Conservation (phyloP, 2,113 vertebrate species). For the Pygoscelis antarcticus region DNA sequence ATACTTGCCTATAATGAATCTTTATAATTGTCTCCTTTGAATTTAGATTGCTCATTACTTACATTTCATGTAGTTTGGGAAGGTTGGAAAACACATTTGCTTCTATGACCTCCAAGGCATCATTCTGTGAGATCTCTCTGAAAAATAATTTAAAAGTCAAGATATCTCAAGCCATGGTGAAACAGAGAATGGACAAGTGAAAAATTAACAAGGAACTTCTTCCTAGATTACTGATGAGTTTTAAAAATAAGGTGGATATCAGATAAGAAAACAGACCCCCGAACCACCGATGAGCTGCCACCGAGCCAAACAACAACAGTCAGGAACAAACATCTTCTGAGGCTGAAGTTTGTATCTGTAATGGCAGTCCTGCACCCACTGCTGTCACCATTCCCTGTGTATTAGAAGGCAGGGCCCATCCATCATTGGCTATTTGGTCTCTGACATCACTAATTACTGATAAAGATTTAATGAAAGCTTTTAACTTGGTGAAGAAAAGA, state of each 20-base stretch:
- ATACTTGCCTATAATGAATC: not conserved
- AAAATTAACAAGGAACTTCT: not conserved
- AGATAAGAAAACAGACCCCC: not conserved
- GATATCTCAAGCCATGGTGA: not conserved
- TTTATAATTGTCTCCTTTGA: conserved; percentile 18
- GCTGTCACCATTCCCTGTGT: not conserved
- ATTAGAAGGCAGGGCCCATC: not conserved
- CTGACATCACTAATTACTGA: not conserved
- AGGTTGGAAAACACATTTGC: conserved; percentile 78
- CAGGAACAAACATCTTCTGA: not conserved
- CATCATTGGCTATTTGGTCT: not conserved
- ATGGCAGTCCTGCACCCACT: not conserved
- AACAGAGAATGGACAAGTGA: not conserved
- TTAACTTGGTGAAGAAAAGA: not conserved
- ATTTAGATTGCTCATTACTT: conserved; percentile 67
- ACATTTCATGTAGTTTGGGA: conserved; percentile 83
- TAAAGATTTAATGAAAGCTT: not conserved
- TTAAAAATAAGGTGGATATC: not conserved
- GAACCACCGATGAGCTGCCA: not conserved
- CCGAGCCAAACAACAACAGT: not conserved
- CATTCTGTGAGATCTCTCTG: conserved; percentile 85
- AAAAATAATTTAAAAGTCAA: conserved; percentile 59
- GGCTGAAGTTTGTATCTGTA: not conserved
- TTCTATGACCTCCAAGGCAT: conserved; percentile 80
- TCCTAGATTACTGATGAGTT: not conserved